Base-by-base conservation (phyloP, 2,113 vertebrate genomes). In the Talpa occidentalis region DNA sequence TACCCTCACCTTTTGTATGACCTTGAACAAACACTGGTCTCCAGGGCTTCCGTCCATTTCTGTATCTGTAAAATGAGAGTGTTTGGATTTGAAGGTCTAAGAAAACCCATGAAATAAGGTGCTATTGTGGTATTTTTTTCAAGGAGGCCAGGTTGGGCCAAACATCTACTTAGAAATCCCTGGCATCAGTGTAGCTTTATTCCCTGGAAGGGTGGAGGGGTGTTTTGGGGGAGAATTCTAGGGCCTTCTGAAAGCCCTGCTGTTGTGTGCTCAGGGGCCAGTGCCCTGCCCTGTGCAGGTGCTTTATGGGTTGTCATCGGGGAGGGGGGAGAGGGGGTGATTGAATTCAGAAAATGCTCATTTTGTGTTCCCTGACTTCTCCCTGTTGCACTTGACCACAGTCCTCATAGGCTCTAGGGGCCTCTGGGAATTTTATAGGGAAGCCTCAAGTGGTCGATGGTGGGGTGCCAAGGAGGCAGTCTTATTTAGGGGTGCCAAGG, bases 201-300 rank as follows among this genome's bases (percentile, higher is more conserved):
- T 52, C 59, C 94, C 80, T 78, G 42, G 66, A 66, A 73, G 56
- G 56, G 42, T 16, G 28, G 0, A 16, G 62, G 60, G 5, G 40
- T 69, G 1, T 93, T 97, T 89, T 74, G 90, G 42, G 87, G 93
- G 95, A 86, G 97, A 56, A 1, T 32, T 85, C 83, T 93, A 52
- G 93, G 69, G 44, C 88, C 85, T 88, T 49, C 62, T 14, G 2
- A 9, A 22, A 93, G 70, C 69, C n/a, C 8, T 32, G 54, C 74
- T 81, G 82, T 78, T 59, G 70, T 86, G 56, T 98, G 92, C 98
- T 98, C 93, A 98, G 84, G 93, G 91, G 85, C 64, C 95, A 70
- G 54, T 0, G 5, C 91, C 0, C 49, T 0, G 2, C 47, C 49
- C 79, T 21, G 91, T 24, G 44, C 93, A 95, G 91, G 96, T 94